These are phyloP conservation scores for Embidobia sp. DNA, from an alignment of 2,888 invertebrate species.

Conservation along the genomic window DNA sequence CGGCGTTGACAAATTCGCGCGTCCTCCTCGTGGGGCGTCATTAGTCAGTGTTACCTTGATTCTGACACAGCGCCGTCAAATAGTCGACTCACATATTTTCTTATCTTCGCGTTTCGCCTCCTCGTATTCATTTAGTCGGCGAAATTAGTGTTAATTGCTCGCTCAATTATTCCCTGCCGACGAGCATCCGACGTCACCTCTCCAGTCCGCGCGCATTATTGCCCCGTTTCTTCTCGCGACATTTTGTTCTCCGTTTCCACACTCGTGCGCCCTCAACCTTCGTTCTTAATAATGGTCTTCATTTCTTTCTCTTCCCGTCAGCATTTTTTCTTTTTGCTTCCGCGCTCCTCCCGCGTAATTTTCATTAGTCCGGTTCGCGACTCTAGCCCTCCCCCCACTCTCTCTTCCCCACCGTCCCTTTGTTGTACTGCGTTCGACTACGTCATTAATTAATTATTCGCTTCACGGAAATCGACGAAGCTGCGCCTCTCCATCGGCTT, in stretches of 20 bases:
- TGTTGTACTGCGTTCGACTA: constrained; percentile 29
- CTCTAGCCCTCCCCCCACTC: constrained; percentile 13
- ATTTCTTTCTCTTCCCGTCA: constrained; percentile 44
- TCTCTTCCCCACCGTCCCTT: too few relatives aligned
- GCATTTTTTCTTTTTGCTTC: constrained; percentile 16
- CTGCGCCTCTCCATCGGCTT: constrained; percentile 16
- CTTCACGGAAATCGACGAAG: constrained; percentile 38
- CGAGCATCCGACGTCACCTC: constrained; percentile 36
- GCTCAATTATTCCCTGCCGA: constrained; percentile 64
- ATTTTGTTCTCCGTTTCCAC: constrained; percentile 16
- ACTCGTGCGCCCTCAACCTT: constrained; percentile 8
- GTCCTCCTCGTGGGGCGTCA: constrained; percentile 25
- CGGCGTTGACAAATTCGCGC: constrained; percentile 36
- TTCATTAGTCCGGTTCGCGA: constrained; percentile 52
- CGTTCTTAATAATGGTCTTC: constrained; percentile 65
- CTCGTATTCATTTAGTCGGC: constrained; percentile 55
- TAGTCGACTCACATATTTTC: constrained; percentile 55
- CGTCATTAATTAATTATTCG: constrained; percentile 64
- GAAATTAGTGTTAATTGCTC: constrained; percentile 61
- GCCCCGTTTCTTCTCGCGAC: constrained; percentile 51
- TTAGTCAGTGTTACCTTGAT: constrained; percentile 57
- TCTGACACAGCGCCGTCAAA: constrained; percentile 44
- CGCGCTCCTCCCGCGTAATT: constrained; percentile 35
- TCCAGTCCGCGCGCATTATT: constrained; percentile 44
- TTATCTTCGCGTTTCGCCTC: constrained; percentile 48